Evolutionary conservation across 2,797 vertebrate species (phyloP).

Genomic region (Characodon lateralis): DNA sequence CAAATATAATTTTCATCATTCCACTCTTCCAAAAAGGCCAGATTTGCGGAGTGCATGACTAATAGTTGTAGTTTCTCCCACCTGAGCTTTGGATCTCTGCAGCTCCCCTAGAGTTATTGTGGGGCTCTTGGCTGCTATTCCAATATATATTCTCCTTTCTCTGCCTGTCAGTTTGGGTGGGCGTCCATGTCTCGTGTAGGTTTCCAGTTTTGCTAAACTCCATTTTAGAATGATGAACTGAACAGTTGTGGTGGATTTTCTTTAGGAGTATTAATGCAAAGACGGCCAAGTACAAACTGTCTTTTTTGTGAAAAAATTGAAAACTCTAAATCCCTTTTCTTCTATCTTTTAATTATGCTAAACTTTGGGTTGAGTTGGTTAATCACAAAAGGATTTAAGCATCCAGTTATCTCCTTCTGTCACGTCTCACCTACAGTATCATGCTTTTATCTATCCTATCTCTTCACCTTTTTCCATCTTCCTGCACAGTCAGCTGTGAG

Average conservation of each 20-base stretch:
- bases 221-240: neutral
- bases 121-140: neutral
- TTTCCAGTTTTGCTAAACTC: neutral
- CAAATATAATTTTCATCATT: neutral
- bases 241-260: neutral
- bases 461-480: conserved; percentile 1
- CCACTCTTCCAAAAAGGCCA: neutral
- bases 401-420: neutral
- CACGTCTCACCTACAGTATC: neutral
- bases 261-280: neutral
- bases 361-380: neutral
- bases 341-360: neutral
- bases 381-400: neutral
- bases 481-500: neutral
- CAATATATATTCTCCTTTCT: no score
- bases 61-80: neutral
- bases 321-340: neutral
- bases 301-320: neutral
- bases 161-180: no score
- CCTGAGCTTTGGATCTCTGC: neutral
- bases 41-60: neutral
- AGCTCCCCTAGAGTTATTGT: neutral
- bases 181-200: neutral
- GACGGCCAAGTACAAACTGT: neutral
- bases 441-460: neutral